These are phyloP conservation scores for Peribatodes rhomboidaria DNA, from an alignment of 2,888 invertebrate genomes.

Conservation along the genomic window DNA sequence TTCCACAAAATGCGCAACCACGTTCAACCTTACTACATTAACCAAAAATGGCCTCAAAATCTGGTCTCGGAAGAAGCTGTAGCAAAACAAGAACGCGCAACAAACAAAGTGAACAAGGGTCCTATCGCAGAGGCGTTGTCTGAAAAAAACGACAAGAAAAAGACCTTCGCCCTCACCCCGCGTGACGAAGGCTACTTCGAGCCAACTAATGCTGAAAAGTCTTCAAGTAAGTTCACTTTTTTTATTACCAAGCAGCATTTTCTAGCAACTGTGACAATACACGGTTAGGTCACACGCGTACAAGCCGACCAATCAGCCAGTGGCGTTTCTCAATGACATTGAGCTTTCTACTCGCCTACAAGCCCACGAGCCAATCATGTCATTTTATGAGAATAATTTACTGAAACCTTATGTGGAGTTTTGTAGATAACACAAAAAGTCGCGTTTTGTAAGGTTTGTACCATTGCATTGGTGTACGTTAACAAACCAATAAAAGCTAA, in stretches of 20 bases:
- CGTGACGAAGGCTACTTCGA: conserved; percentile 64
- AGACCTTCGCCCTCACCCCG: conserved; percentile 65
- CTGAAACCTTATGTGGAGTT: too few species aligned
- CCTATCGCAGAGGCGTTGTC: neutral
- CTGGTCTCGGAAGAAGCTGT: conserved; percentile 3
- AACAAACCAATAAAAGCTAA: neutral
- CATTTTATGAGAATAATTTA: too few species aligned
- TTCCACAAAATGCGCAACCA: conserved; percentile 3
- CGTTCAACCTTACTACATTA: conserved; percentile 9
- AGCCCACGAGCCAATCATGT: too few species aligned
- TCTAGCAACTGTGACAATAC: too few species aligned
- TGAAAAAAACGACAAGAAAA: conserved; percentile 43
- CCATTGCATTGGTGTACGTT: too few species aligned
- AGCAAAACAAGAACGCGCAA: neutral
- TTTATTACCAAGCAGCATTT: too few species aligned
- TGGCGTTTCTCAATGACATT: too few species aligned
- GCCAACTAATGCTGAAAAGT: conserved; percentile 35
- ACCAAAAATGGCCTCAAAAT: conserved; percentile 15
- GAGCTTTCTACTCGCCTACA: too few species aligned
- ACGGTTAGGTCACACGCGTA: too few species aligned
- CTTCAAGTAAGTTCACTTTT: conserved; percentile 54
- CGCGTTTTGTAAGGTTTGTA: too few species aligned
- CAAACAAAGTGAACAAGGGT: neutral
- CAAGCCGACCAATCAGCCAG: too few species aligned
- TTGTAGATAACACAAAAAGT: too few species aligned